Evolutionary conservation across 2,797 vertebrate species (phyloP).

Genomic region (Smutsia temminckii): DNA sequence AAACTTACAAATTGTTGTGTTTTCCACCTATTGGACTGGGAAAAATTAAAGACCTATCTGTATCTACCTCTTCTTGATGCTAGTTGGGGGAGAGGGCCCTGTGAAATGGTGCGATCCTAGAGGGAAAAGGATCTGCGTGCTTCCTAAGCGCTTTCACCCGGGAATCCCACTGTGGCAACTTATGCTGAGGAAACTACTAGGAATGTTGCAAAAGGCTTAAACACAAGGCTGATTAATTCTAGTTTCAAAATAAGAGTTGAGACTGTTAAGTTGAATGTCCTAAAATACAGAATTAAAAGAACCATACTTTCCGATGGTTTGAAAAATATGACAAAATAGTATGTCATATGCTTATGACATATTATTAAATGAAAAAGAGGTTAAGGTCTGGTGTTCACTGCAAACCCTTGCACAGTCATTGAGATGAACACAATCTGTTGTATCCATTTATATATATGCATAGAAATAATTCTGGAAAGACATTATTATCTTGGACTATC

Average conservation of each 20-base stretch:
- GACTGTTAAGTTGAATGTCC: neutral
- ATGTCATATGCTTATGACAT: too few relatives aligned
- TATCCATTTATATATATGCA: fast-evolving
- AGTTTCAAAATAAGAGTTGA: neutral
- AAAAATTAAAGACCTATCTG: neutral
- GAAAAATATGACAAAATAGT: neutral
- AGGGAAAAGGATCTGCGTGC: fast-evolving
- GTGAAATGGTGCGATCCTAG: fast-evolving
- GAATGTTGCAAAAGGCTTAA: neutral
- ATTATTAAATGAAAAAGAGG: too few relatives aligned
- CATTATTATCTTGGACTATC: fast-evolving
- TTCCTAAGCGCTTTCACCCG: neutral
- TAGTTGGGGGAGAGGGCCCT: neutral
- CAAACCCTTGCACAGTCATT: neutral
- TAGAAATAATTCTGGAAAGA: neutral
- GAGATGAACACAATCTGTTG: fast-evolving
- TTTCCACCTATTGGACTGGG: neutral
- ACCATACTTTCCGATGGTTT: neutral
- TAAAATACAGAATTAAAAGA: neutral
- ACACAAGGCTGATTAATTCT: neutral
- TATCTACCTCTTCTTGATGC: fast-evolving
- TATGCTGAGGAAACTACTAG: neutral
- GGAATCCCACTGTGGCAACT: neutral
- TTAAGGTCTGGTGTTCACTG: neutral
- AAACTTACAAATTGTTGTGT: neutral